Percentiles rank a stretch among this genome's conserved stretches.
Conservation (phyloP, 1,140 invertebrate species). For the Meloidogyne chitwoodi region DNA sequence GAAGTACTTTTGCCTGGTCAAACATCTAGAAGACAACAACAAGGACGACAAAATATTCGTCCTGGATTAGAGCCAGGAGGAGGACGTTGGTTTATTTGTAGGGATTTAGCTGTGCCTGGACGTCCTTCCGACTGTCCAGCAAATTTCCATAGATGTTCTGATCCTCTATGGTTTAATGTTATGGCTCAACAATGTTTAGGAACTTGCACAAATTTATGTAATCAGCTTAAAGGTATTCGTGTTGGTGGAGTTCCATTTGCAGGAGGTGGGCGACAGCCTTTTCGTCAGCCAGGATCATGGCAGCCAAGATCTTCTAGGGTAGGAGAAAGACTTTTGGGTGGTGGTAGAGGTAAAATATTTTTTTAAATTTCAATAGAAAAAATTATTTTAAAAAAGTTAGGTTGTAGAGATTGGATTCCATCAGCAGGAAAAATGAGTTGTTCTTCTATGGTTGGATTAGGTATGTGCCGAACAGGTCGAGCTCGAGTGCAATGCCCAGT, state of each 20-base stretch:
- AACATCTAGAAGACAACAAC: background rate
- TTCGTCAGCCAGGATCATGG: background rate
- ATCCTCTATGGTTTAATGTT: background rate
- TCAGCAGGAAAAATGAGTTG: background rate
- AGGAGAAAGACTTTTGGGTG: background rate
- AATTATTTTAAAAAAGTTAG: background rate
- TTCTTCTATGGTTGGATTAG: background rate
- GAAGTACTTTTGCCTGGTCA: background rate
- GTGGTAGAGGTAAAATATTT: background rate
- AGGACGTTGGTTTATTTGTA: background rate
- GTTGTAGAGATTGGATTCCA: background rate
- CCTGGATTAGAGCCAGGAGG: background rate
- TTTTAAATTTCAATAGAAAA: background rate
- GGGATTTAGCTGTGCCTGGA: constrained; percentile 5
- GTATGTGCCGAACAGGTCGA: background rate
- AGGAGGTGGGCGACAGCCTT: background rate
- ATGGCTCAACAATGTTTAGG: constrained; percentile 5
- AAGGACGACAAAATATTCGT: background rate
- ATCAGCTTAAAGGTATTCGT: background rate
- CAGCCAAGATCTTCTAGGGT: background rate
- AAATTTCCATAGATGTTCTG: background rate
- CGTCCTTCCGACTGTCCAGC: constrained; percentile 7
- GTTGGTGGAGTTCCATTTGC: background rate
- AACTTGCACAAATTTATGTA: background rate
- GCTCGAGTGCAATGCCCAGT: background rate